Evolutionary conservation across 1,140 invertebrate genomes (phyloP), one percentile per base, ranked within the genome.

Genomic region (Trinorchestia longiramus): DNA sequence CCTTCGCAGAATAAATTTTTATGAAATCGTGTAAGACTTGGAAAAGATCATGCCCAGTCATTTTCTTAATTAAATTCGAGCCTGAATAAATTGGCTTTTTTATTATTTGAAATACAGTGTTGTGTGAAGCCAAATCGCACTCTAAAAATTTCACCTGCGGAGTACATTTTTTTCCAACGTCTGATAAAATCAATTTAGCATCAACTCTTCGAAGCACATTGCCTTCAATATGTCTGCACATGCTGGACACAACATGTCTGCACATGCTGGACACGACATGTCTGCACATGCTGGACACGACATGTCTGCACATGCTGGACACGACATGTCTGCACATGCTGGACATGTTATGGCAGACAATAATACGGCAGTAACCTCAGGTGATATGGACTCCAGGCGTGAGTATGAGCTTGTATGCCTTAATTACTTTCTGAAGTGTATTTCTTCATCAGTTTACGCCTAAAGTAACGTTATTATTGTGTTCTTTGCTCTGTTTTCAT

Each of bases 251-350:
- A n/a, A 45, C 43, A 94, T 94, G 92, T 94, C 92, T 40, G 92
- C 41, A 90, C 92, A 94, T 47, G 92, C 43, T 40, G 92, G 92
- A 0, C 92, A 94, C 43, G 90, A 92, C 90, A 92, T 92, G 90
- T 92, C 92, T n/a, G 43, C 41, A 43, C 92, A 94, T 43, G 92
- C 4, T 6, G 92, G 92, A 0, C 92, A 94, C 92, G 92, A 94
- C 44, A 94, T 94, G 92, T 94, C 90, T 43, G 90, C 40, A 43
- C 90, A 92, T 43, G 90, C 41, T 4, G 90, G 90, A 8, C 90
- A 92, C 44, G 92, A 94, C 92, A 45, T 45, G 92, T 91, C 88
- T 19, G 41, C 6, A 43, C 88, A 94, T 28, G 17, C 19, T 40
- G 43, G 43, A 1, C 92, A 94, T 8, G 43, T 19, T 8, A 94